Conservation (phyloP, 2,888 invertebrate species). For the Hypselothyrea guttata region DNA sequence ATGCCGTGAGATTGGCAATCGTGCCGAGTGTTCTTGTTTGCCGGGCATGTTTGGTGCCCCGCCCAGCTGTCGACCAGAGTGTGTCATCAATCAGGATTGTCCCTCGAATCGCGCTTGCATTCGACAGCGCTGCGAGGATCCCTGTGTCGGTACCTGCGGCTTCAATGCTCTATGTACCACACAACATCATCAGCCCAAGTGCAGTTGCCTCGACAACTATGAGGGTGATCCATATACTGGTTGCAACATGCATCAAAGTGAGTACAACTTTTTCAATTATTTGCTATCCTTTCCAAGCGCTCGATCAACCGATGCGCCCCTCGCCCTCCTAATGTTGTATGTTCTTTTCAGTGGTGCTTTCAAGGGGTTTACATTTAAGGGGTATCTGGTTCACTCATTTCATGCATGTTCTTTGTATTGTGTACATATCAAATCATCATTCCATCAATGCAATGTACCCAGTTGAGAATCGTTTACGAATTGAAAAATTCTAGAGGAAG, state of each 20-base stretch:
- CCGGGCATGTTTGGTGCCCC: conserved; percentile 90
- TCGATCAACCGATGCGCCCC: conserved; percentile 18
- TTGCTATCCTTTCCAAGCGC: conserved; percentile 30
- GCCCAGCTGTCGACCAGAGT: conserved; percentile 90
- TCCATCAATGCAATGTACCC: conserved; percentile 20
- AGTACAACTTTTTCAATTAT: conserved; percentile 79
- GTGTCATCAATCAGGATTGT: conserved; percentile 88
- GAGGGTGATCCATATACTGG: conserved; percentile 91
- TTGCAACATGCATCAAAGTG: conserved; percentile 86
- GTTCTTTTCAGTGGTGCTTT: conserved; percentile 68
- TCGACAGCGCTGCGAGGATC: conserved; percentile 88
- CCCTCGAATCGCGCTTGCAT: conserved; percentile 88
- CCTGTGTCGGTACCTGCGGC: conserved; percentile 90
- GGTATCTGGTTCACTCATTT: conserved; percentile 46
- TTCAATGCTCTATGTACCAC: conserved; percentile 87
- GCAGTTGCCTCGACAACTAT: conserved; percentile 87
- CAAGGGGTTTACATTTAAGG: conserved; percentile 48
- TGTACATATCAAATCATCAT: conserved; percentile 49
- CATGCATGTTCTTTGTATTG: conserved; percentile 63
- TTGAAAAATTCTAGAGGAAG: too few species aligned
- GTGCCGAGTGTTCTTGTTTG: conserved; percentile 89
- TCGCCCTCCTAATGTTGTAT: conserved; percentile 61
- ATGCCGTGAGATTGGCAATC: conserved; percentile 86
- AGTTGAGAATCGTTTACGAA: neutral
- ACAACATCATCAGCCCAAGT: conserved; percentile 88